phyloP scores from a whole-genome alignment of 2,113 vertebrate species.

The Amblyopsis rosae region DNA sequence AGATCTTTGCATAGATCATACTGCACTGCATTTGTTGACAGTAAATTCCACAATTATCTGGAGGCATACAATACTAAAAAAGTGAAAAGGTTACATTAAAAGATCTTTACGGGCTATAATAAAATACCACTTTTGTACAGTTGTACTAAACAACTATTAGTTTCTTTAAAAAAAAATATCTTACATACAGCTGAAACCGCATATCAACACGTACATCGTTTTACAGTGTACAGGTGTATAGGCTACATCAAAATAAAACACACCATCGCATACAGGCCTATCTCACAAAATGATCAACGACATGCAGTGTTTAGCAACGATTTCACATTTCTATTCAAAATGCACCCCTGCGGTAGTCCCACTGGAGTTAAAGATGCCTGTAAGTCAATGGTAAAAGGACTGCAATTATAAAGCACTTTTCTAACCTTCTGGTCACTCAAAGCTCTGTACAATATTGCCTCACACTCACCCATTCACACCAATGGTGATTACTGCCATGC shows the following conservation, averaged over 20 bases:
- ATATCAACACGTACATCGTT: no score
- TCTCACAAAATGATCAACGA: neutral
- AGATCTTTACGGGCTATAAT: slow-evolving; percentile 21
- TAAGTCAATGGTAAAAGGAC: neutral
- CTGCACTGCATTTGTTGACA: slow-evolving; percentile 33
- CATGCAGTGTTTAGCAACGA: neutral
- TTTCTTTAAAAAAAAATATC: no score
- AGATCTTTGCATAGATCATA: slow-evolving; percentile 24
- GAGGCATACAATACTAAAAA: slow-evolving; percentile 25
- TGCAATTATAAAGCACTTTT: no score
- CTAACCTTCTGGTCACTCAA: no score
- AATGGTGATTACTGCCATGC: no score
- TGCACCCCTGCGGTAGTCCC: neutral
- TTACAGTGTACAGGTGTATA: slow-evolving; percentile 8
- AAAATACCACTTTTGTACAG: slow-evolving; percentile 11
- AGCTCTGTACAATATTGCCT: no score
- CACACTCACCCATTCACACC: no score
- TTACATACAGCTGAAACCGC: no score
- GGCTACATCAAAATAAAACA: slow-evolving; percentile 21
- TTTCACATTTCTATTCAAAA: slow-evolving; percentile 41
- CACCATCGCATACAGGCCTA: slow-evolving; percentile 10
- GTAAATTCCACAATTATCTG: slow-evolving; percentile 21
- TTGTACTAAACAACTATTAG: no score
- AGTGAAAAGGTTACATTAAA: slow-evolving; percentile 15
- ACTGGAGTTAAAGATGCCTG: slow-evolving; percentile 20